These are phyloP conservation scores for Nineta flava DNA, from an alignment of 2,888 invertebrate species.

Conservation along the genomic window DNA sequence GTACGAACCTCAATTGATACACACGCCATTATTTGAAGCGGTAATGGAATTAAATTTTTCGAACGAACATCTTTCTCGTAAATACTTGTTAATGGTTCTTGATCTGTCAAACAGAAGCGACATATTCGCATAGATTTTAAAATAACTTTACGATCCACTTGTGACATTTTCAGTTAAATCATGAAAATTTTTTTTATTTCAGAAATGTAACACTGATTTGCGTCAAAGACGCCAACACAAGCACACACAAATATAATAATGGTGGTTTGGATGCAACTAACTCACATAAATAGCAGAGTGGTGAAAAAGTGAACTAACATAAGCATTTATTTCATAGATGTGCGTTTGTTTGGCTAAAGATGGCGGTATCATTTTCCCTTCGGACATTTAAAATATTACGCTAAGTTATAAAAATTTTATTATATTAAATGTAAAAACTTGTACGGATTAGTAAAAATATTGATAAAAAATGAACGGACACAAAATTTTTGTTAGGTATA, in stretches of 20 bases:
- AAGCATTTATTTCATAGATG: too few relatives aligned
- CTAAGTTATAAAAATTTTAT: too few relatives aligned
- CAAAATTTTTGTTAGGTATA: too few relatives aligned
- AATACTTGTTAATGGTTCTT: conserved; percentile 45
- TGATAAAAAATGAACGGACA: too few relatives aligned
- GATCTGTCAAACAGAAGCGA: conserved; percentile 55
- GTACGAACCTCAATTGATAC: conserved; percentile 54
- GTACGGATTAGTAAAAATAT: too few relatives aligned
- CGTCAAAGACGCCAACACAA: conserved; percentile 11
- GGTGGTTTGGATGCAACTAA: conserved; percentile 16
- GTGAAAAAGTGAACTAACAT: too few relatives aligned
- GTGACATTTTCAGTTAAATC: conserved; percentile 1
- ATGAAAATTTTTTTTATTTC: neutral
- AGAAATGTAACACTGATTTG: neutral
- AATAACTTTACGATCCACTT: conserved; percentile 36
- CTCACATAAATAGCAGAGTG: too few relatives aligned
- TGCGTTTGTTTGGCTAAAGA: too few relatives aligned
- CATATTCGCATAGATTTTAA: conserved; percentile 50
- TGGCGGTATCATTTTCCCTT: too few relatives aligned
- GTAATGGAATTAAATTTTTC: conserved; percentile 46
- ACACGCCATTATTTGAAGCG: conserved; percentile 62
- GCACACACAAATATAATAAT: conserved; percentile 19
- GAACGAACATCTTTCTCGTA: conserved; percentile 39
- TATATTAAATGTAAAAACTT: too few relatives aligned
- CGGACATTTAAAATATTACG: too few relatives aligned